Evolutionary conservation across 2,888 invertebrate species (phyloP).

Genomic region (Candidula unifasciata): DNA sequence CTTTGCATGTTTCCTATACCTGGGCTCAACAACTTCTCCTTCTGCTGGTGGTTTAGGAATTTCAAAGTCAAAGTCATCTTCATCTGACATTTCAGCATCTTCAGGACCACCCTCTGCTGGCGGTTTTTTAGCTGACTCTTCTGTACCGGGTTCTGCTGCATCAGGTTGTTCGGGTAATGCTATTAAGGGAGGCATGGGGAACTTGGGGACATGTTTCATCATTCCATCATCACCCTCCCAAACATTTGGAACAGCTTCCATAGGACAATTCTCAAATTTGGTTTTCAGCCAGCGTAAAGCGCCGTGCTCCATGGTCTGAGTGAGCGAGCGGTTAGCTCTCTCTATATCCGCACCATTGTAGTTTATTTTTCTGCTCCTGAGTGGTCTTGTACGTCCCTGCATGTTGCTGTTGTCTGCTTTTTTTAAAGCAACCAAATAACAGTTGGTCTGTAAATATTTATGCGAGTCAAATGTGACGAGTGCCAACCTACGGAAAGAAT

Average conservation of each 20-base stretch:
- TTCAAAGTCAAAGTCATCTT: no score
- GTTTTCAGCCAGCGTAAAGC: background rate
- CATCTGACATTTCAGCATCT: no score
- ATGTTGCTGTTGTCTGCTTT: no score
- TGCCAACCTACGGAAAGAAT: background rate
- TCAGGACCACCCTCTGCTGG: no score
- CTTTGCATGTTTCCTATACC: no score
- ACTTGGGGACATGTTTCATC: constrained; percentile 12
- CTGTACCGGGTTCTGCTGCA: no score
- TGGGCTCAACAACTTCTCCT: no score
- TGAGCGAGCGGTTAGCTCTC: background rate
- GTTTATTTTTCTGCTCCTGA: no score
- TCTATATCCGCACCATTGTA: background rate
- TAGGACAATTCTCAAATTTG: background rate
- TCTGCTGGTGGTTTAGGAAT: no score
- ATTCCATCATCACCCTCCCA: constrained; percentile 26
- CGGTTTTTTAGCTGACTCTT: no score
- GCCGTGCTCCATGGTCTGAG: background rate
- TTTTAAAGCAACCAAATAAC: no score
- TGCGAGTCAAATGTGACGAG: background rate
- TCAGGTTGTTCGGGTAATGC: background rate
- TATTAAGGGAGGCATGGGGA: constrained; percentile 1
- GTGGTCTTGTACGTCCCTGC: no score
- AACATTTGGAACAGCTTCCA: background rate
- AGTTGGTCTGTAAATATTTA: background rate